Evolutionary conservation across 2,797 vertebrate species (phyloP), one percentile per base, ranked within the genome.

Genomic region (Crenuchus spilurus): DNA sequence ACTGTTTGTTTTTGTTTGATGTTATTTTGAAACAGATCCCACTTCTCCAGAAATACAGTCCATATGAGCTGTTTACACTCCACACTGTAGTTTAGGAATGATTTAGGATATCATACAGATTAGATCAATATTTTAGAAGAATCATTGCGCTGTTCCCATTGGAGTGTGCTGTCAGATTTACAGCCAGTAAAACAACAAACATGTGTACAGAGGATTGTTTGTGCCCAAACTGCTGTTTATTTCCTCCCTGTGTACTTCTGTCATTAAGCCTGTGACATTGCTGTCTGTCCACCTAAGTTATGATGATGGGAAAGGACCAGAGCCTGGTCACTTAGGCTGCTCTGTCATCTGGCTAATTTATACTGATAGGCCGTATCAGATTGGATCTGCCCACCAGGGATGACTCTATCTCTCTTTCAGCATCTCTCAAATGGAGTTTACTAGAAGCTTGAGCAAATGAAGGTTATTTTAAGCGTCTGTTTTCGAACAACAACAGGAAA

Each of bases 401-500:
- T 65, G 1, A 28, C 46, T 58, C 64, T 89, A 90, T 92, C 91
- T 83, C 75, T 62, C 51, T 74, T 78, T 82, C 55, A 74, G 79
- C 73, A 90, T 91, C 89, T 77, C 86, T 83, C 81, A 87, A 88
- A 89, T 86, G 84, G 84, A 79, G 78, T 88, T 92, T 91, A 91
- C 88, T 84, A 85, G 87, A 88, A 86, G 80, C 70, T 75, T 82
- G 71, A 65, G 35, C 83, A 90, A 84, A 87, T 54, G 61, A 9
- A 20, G 70, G 81, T 84, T 90, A 90, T 92, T 91, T 91, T 84
- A 72, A 88, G 83, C 77, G 46, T 67, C 48, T 42, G 46, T 54
- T 35, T 33, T 78, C 60, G 72, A 84, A 86, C 83, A 90, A 89
- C 81, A 91, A 87, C 87, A 84, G 84, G 82, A 86, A 84, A 54